phyloP scores from a whole-genome alignment of 2,113 vertebrate species.

The Chinchilla lanigera region DNA sequence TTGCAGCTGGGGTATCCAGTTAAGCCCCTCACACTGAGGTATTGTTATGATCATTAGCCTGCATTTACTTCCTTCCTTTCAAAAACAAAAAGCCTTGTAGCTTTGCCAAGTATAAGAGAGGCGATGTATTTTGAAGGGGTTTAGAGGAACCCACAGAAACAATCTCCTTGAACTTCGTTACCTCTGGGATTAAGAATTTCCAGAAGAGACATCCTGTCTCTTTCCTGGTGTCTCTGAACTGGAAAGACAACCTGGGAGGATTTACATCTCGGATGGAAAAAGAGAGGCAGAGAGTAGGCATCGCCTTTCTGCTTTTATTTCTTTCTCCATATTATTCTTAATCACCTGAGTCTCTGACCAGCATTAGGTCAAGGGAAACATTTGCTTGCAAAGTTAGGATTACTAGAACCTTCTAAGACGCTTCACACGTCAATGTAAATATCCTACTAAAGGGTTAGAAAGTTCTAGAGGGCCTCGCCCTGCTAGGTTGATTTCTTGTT shows the following conservation, averaged over 20 bases:
- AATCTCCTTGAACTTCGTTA: neutral
- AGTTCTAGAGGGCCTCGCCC: neutral
- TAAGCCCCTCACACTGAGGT: neutral
- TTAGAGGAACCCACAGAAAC: neutral
- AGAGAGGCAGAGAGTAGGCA: neutral
- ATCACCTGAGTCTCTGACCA: neutral
- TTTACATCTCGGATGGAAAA: neutral
- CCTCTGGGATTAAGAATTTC: neutral
- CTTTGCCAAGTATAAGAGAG: neutral
- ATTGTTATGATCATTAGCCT: neutral
- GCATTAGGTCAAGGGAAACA: neutral
- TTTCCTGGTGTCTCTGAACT: neutral
- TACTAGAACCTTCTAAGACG: neutral
- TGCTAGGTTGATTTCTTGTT: neutral
- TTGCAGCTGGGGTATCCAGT: neutral
- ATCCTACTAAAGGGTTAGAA: neutral
- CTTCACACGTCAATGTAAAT: neutral
- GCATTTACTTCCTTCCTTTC: slow-evolving; percentile 13
- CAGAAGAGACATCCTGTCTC: neutral
- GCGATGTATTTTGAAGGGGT: neutral
- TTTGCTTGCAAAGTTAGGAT: neutral
- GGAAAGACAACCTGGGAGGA: neutral
- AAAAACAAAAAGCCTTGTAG: neutral
- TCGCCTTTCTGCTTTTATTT: neutral
- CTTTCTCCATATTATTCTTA: neutral